Evolutionary conservation across 2,888 invertebrate species (phyloP).

Genomic region (Brenthis ino): DNA sequence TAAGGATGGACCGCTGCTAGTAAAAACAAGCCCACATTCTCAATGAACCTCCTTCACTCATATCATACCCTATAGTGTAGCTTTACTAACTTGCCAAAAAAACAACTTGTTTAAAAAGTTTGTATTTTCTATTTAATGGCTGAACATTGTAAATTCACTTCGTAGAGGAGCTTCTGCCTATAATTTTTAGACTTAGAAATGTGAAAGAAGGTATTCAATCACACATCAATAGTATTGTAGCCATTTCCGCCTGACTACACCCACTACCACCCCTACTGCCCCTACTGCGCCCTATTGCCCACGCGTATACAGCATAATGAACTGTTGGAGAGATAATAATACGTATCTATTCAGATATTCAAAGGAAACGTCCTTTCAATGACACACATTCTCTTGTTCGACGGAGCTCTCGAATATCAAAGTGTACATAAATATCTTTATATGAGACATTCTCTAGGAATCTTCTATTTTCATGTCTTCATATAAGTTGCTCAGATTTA

Average conservation of each 20-base stretch:
- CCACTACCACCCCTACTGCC: too few species aligned
- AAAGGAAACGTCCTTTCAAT: background rate
- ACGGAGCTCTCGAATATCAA: slow-evolving; percentile 6
- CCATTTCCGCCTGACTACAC: too few species aligned
- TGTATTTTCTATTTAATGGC: too few species aligned
- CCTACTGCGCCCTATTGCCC: too few species aligned
- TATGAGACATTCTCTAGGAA: background rate
- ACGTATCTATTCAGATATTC: slow-evolving; percentile 14
- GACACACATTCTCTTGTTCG: slow-evolving; percentile 10
- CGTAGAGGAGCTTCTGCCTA: too few species aligned
- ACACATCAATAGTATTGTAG: background rate
- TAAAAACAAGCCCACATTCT: too few species aligned
- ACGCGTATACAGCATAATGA: background rate
- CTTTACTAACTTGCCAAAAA: too few species aligned
- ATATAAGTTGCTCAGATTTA: background rate
- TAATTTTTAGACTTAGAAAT: background rate
- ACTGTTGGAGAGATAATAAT: background rate
- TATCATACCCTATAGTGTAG: too few species aligned
- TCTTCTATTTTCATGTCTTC: background rate
- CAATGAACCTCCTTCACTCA: too few species aligned
- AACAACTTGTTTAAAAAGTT: too few species aligned
- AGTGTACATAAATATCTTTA: background rate
- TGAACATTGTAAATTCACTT: too few species aligned
- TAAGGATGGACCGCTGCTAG: too few species aligned
- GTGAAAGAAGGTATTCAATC: background rate